Conservation (phyloP, 1,140 invertebrate species). For the Plodia interpunctella region DNA sequence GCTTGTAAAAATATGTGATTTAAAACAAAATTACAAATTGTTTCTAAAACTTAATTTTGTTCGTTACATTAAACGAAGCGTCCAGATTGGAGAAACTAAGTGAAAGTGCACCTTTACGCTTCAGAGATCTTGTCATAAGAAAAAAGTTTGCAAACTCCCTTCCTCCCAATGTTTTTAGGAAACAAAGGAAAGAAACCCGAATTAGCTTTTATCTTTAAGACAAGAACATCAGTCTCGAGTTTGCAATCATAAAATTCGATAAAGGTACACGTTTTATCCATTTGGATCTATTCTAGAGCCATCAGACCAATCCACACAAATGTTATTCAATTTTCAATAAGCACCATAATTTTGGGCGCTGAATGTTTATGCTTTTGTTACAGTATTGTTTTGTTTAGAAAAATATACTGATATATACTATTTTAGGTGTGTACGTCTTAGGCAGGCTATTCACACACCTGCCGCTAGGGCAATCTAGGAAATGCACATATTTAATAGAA, state of each 20-base stretch:
- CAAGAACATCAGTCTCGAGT: constrained; percentile 1
- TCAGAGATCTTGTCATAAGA: neutral
- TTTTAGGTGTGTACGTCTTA: too few species aligned
- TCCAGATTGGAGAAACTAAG: too few species aligned
- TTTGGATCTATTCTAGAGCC: neutral
- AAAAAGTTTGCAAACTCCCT: neutral
- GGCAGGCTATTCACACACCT: too few species aligned
- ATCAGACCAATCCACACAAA: neutral
- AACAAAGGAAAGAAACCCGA: neutral
- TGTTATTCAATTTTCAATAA: neutral
- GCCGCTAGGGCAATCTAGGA: too few species aligned
- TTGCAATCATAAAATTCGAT: constrained; percentile 3
- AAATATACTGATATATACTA: too few species aligned
- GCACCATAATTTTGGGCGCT: neutral
- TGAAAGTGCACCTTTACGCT: neutral
- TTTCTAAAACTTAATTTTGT: too few species aligned
- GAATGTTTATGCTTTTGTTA: neutral
- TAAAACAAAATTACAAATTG: too few species aligned
- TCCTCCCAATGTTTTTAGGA: neutral
- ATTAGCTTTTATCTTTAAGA: neutral
- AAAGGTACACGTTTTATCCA: constrained; percentile 5
- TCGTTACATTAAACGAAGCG: too few species aligned
- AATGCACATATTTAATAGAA: too few species aligned
- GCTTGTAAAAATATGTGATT: too few species aligned
- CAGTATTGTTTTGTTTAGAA: too few species aligned